Percentiles rank a stretch among this genome's conserved stretches.
phyloP scores from a whole-genome alignment of 2,113 vertebrate genomes.

The Baryphthengus martii region DNA sequence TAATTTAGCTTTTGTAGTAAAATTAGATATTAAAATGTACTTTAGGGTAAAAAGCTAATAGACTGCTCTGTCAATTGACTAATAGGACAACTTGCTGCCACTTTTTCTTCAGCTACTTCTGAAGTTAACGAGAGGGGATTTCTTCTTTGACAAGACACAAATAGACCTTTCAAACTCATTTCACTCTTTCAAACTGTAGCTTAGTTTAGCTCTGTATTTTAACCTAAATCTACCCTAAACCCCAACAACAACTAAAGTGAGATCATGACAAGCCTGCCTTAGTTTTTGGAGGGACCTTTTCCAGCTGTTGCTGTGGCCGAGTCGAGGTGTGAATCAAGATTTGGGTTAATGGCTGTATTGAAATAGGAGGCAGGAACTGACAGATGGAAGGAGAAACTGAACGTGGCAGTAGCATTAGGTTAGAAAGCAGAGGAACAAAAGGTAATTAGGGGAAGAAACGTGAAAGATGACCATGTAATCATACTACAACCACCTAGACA shows the following conservation, averaged over 20 bases:
- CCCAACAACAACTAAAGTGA: not conserved
- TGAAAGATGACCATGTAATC: not conserved
- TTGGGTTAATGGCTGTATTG: not conserved
- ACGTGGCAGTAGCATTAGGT: not conserved
- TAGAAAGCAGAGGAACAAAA: not conserved
- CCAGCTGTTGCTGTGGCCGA: rapidly evolving
- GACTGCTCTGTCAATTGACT: not conserved
- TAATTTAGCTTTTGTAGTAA: not conserved
- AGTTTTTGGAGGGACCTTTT: not conserved
- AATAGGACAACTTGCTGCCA: not conserved
- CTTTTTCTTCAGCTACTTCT: not conserved
- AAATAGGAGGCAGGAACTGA: not conserved
- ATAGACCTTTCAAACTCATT: not conserved
- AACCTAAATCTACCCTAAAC: not conserved
- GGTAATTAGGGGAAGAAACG: not conserved
- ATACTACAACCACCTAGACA: not conserved
- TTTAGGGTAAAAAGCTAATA: not conserved
- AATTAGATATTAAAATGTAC: not conserved
- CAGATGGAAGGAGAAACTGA: not conserved
- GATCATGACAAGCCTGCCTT: not conserved
- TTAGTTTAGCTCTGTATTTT: not conserved
- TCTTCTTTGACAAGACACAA: not conserved
- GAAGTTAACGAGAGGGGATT: not conserved
- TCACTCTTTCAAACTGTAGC: not conserved
- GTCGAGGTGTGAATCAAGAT: not conserved